Base-by-base conservation (phyloP, 2,797 vertebrate species). In the Pyrocephalus nanus region DNA sequence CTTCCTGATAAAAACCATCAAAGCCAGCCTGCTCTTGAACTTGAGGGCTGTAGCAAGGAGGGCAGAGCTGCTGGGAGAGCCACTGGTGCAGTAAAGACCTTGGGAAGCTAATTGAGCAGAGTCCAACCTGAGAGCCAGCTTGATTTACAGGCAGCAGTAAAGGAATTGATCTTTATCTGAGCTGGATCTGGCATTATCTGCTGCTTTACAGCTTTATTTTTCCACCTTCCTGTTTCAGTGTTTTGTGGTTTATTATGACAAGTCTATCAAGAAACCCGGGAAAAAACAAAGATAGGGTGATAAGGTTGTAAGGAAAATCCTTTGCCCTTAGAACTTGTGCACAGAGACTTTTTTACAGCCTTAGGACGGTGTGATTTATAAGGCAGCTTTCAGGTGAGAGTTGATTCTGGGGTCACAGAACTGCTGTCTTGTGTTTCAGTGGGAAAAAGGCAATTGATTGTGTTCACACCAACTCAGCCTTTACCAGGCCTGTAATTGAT, bases 131-230 rank as follows among this genome's bases (percentile, higher is more conserved):
- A 61, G 45, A 84, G 34, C 10, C 25, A 22, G 32, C 36, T 77
- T 82, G 70, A 86, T 90, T 82, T 92, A 64, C 54, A 29, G 76
- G 34, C 84, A 73, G 79, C 23, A 74, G 43, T 66, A 78, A 78
- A 92, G 30, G n/a, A 51, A 18, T 9, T 42, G 36, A 15, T 73
- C 62, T 78, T 65, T 60, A 23, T 50, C 61, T 66, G 76, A 65
- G 48, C 76, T 54, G 12, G 30, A 3, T 15, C 36, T 85, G 77
- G 71, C 21, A 11, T 82, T 87, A 45, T 82, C 67, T 87, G 55
- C 64, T 78, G 48, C 48, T 92, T 12, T 79, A 53, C 55, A 84
- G 71, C 88, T 87, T 93, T 71, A 32, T 92, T 95, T 90, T 81
- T 71, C 29, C 36, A 47, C 43, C 64, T 82, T 67, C 30, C 7